Base-by-base conservation (phyloP, 2,888 invertebrate species). In the Koerneria pararmatus region DNA sequence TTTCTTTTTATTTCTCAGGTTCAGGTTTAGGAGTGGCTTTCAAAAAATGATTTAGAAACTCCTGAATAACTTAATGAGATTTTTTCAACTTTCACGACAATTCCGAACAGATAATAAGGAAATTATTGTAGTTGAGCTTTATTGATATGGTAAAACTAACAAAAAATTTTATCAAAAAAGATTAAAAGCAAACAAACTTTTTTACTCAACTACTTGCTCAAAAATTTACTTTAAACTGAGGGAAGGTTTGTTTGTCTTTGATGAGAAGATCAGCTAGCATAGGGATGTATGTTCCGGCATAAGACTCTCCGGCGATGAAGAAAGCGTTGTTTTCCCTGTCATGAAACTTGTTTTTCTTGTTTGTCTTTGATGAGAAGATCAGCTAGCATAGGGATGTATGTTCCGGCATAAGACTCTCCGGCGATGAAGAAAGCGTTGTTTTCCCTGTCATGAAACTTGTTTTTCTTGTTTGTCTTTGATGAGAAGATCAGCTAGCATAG, bases 341-440 rank as follows among this genome's bases (percentile, higher is more conserved):
- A 34, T 35, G 8, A n/a, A 35, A n/a, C n/a, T n/a, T n/a, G n/a
- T n/a, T n/a, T n/a, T n/a, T n/a, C n/a, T n/a, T n/a, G n/a, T n/a
- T 53, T 59, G 37, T 72, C 71, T n/a, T 73, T 64, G 6, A 67
- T 65, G 34, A 78, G 66, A 41, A 60, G 62, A 1, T 71, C 67
- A 1, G 73, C 71, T 6, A 78, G 66, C 75, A 75, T 79, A 3
- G 87, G 87, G 2, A 86, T 83, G 70, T 87, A 87, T 31, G 86
- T 84, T 5, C 87, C 87, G 3, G 72, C 86, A 75, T 87, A 87
- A 59, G 86, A 86, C 74, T 87, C 86, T 5, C 86, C 87, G n/a
- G 85, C 83, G 32, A 86, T 78, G 75, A 80, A 86, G 71, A 87
- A 85, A 27, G 84, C 84, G 75, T 85, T 84, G 2, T 70, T 68